Conservation (phyloP, 2,888 invertebrate genomes). For the Leptinotarsa juncta region DNA sequence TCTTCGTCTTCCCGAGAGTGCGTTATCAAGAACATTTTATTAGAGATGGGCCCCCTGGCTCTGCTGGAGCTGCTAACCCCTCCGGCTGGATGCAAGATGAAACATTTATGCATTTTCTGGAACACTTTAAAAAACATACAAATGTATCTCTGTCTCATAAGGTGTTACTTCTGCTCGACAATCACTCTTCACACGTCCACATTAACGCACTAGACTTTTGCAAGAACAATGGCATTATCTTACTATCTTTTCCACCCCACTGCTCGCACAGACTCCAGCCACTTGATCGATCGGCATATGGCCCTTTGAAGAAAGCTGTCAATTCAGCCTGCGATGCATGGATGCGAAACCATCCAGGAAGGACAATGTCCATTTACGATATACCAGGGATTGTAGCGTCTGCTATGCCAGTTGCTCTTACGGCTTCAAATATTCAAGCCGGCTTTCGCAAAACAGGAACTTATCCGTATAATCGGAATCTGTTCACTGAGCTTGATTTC, state of each 20-base stretch:
- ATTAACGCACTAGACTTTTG: constrained; percentile 29
- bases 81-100: constrained; percentile 50
- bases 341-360: constrained; percentile 44
- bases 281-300: constrained; percentile 44
- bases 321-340: constrained; percentile 39
- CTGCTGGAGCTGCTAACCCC: constrained; percentile 42
- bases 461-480: background rate
- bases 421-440: background rate
- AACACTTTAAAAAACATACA: constrained; percentile 45
- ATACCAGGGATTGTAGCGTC: no score
- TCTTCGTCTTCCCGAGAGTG: constrained; percentile 54
- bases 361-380: constrained; percentile 1
- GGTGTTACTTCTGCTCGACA: constrained; percentile 43
- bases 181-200: constrained; percentile 36
- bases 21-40: constrained; percentile 36
- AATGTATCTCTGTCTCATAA: constrained; percentile 35
- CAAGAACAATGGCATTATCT: constrained; percentile 28
- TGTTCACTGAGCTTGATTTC: background rate
- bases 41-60: constrained; percentile 36
- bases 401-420: background rate
- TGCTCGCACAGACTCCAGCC: constrained; percentile 38
- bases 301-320: constrained; percentile 42
- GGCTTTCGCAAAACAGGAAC: no score
- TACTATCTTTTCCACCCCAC: constrained; percentile 32
- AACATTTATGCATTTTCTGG: constrained; percentile 37